These are phyloP conservation scores for Himantopus leucocephalus DNA, from an alignment of 2,113 vertebrate species.

Conservation along the genomic window DNA sequence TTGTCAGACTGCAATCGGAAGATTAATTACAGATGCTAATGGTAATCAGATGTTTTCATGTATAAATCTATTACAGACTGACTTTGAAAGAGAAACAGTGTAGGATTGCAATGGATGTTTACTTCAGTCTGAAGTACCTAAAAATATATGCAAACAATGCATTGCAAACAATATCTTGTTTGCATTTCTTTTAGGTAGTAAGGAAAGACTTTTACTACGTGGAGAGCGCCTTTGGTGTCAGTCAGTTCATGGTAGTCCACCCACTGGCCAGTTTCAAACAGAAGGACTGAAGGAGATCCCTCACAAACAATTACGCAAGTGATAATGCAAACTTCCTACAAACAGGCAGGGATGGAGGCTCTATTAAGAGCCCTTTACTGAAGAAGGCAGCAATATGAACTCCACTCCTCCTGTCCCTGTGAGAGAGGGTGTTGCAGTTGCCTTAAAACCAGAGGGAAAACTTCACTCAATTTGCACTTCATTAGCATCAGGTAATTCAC, in stretches of 20 bases:
- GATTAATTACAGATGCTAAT: neutral
- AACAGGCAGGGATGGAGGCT: neutral
- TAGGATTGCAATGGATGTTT: neutral
- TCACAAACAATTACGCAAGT: neutral
- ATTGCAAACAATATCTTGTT: neutral
- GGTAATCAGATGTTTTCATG: neutral
- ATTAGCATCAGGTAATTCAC: neutral
- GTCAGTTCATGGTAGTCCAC: neutral
- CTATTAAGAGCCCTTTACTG: neutral
- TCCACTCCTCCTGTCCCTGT: neutral
- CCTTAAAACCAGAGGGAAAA: neutral
- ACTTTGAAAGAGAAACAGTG: neutral
- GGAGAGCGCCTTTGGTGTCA: neutral
- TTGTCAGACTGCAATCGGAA: neutral
- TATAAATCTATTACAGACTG: neutral
- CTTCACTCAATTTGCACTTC: rapidly evolving
- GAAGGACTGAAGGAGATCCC: neutral
- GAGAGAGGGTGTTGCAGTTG: neutral
- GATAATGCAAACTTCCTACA: neutral
- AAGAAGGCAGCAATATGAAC: neutral
- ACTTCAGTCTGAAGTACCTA: neutral
- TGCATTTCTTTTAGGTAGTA: neutral
- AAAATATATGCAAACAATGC: neutral
- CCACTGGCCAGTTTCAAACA: neutral
- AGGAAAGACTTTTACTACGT: neutral